These are phyloP conservation scores for Bothrops alternatus DNA, from an alignment of 2,797 vertebrate species.

Conservation along the genomic window DNA sequence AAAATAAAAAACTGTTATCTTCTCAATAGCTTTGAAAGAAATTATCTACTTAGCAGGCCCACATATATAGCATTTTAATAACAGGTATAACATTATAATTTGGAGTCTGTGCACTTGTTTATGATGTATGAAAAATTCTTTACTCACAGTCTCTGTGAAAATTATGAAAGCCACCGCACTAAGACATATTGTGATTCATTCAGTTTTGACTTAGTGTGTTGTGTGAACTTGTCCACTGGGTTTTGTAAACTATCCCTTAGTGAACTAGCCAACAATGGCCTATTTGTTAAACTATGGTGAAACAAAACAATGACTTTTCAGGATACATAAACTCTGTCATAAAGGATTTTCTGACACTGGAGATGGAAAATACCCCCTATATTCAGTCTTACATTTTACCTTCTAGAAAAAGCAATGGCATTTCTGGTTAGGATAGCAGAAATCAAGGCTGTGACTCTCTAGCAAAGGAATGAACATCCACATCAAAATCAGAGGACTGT, in stretches of 20 bases:
- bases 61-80: not conserved
- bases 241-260: not conserved
- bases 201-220: not conserved
- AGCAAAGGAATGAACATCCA: not conserved
- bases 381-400: not conserved
- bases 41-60: not conserved
- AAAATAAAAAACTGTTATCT: constrained; percentile 12
- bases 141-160: not conserved
- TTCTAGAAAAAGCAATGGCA: not conserved
- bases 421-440: not conserved
- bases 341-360: not conserved
- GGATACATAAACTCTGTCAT: not conserved
- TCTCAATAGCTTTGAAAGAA: not conserved
- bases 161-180: not conserved
- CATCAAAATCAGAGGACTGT: not conserved
- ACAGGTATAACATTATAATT: not conserved
- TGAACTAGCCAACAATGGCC: not conserved
- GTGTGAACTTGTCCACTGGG: not conserved
- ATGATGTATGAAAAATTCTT: too few relatives aligned
- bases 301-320: not conserved
- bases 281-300: not conserved
- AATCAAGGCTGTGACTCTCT: not conserved
- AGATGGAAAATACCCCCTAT: not conserved
- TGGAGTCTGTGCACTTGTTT: not conserved
- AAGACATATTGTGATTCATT: not conserved